These are phyloP conservation scores for Acomys russatus DNA, from an alignment of 2,797 vertebrate genomes.

Conservation along the genomic window DNA sequence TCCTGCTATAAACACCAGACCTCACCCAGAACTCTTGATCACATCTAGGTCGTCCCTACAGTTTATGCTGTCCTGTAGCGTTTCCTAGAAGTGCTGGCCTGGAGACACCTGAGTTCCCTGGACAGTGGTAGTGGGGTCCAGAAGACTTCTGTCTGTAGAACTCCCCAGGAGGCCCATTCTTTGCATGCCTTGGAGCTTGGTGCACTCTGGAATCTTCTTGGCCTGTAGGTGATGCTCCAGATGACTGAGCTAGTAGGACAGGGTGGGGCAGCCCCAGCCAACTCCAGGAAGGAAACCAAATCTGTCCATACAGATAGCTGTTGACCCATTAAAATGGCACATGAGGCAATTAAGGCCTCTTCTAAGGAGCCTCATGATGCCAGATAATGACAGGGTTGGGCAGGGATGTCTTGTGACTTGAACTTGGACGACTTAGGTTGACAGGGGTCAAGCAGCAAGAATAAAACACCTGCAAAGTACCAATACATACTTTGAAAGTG, in stretches of 20 bases:
- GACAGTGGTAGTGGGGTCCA: neutral
- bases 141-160: neutral
- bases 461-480: neutral
- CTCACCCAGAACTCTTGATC: neutral
- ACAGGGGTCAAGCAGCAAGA: slow-evolving; percentile 42
- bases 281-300: slow-evolving; percentile 58
- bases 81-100: slow-evolving; percentile 41
- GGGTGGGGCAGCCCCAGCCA: slow-evolving; percentile 27
- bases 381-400: slow-evolving; percentile 56
- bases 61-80: neutral
- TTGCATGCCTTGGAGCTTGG: neutral
- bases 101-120: neutral
- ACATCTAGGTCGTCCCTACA: neutral
- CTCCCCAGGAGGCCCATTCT: slow-evolving; percentile 37
- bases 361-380: slow-evolving; percentile 33
- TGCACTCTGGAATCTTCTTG: neutral
- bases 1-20: neutral
- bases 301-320: slow-evolving; percentile 42
- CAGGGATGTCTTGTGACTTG: slow-evolving; percentile 34
- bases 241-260: slow-evolving; percentile 59
- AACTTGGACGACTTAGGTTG: slow-evolving; percentile 34
- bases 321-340: slow-evolving; percentile 62
- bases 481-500: slow-evolving; percentile 19
- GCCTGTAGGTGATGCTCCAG: neutral
- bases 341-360: slow-evolving; percentile 16